Base-by-base conservation (phyloP, 2,797 vertebrate genomes). In the Setipinna tenuifilis region DNA sequence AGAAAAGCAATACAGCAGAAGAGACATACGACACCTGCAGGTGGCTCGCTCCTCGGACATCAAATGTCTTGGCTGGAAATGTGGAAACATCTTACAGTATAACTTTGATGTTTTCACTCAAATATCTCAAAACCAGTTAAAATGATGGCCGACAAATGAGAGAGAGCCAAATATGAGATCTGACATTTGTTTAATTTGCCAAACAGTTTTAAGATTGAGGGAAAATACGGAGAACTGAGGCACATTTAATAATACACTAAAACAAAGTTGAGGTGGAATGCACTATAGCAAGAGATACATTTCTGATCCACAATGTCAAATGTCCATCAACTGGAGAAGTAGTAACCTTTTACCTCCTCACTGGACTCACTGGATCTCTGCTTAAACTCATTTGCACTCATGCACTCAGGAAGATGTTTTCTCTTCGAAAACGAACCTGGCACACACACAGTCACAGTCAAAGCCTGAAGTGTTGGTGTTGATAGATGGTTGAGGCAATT, bases 401-500 rank as follows among this genome's bases (percentile, higher is more conserved):
- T 81, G 50, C n/a, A n/a, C n/a, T n/a, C n/a, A n/a, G n/a, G 83
- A 86, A 61, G 83, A 68, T 84, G 83, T 68, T 83, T 81, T 82
- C 82, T 81, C 84, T 84, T 88, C 87, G 83, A 85, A 85, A 31
- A 81, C 46, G n/a, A 83, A 83, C 75, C 31, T 62, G 84, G 25
- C 12, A 71, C 57, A 61, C 61, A 83, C 85, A 25, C 82, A 85
- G 83, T 65, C n/a, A 85, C 85, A 87, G 46, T 54, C 31, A 31
- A 21, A 78, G 35, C 17, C 31, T 31, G 7, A 44, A 78, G 71
- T 83, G 82, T 88, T 85, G 87, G 84, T 81, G 81, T 83, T 89
- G 82, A 90, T 86, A 86, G 86, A 89, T 86, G 82, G 65, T 78
- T 23, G 81, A 86, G 83, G 62, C 82, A 61, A 87, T 88, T 90